These are phyloP conservation scores for Varanus salvator DNA, from an alignment of 2,113 vertebrate species.

Conservation along the genomic window DNA sequence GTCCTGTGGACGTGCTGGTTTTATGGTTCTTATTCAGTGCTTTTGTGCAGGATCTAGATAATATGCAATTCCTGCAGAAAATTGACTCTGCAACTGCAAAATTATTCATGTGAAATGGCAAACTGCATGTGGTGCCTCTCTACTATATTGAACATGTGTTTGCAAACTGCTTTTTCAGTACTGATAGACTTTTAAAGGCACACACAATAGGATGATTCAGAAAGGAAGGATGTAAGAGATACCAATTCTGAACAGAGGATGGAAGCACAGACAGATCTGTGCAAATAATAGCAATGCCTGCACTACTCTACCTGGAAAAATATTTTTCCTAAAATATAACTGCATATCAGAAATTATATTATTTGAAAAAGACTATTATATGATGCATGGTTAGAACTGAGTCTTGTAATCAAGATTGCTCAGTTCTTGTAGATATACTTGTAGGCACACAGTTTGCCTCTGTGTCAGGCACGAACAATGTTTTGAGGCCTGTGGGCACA, in stretches of 20 bases:
- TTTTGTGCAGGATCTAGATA: neutral
- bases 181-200: neutral
- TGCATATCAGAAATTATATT: neutral
- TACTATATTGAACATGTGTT: neutral
- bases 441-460: neutral
- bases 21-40: neutral
- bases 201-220: neutral
- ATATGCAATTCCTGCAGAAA: neutral
- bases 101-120: neutral
- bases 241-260: too few species aligned
- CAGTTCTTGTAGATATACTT: neutral
- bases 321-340: neutral
- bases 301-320: neutral
- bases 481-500: too few species aligned
- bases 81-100: neutral
- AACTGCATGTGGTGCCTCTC: neutral
- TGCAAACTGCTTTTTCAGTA: neutral
- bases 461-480: too few species aligned
- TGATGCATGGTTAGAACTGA: neutral
- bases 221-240: neutral
- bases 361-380: neutral
- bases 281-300: neutral
- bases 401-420: neutral
- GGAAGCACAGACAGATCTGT: neutral
- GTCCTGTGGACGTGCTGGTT: neutral